Evolutionary conservation across 37 sponge, comb jelly and placozoan genomes (phyloP).

Genomic region (Lycopodina hypogea): DNA sequence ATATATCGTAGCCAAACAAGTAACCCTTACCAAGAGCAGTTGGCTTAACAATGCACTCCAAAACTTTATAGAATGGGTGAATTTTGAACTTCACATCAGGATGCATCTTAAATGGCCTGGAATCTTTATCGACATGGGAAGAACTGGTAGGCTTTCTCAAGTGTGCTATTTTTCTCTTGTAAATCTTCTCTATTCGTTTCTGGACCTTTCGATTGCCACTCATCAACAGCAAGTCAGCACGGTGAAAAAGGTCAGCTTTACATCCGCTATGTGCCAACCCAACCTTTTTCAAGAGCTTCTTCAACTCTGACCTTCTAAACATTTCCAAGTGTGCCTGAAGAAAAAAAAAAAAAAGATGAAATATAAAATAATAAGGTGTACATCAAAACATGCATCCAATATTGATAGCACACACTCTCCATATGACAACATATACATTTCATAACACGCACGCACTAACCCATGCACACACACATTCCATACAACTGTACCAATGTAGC

Average conservation of each 20-base stretch:
- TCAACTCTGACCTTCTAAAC: conserved; percentile 79
- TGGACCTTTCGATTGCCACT: conserved; percentile 24
- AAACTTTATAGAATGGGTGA: conserved; percentile 32
- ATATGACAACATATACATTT: no score
- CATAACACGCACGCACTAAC: no score
- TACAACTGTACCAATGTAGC: no score
- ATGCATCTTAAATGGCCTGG: conserved; percentile 7
- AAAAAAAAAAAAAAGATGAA: neutral
- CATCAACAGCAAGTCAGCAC: conserved; percentile 36
- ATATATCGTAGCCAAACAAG: no score
- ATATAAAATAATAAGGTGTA: no score
- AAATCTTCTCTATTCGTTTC: conserved; percentile 28
- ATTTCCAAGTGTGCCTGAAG: conserved; percentile 39
- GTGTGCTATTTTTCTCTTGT: conserved; percentile 4
- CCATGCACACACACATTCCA: no score
- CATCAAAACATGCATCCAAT: no score
- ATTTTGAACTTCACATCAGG: conserved; percentile 63
- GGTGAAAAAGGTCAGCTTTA: conserved; percentile 59
- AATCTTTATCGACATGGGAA: neutral
- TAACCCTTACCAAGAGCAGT: conserved; percentile 46
- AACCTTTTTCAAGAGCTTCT: conserved; percentile 54
- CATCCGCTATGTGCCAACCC: conserved; percentile 65
- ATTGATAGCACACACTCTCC: no score
- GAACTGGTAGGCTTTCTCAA: neutral
- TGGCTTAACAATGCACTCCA: conserved; percentile 54